phyloP scores from a whole-genome alignment of 2,113 vertebrate genomes.

The Dromiciops gliroides region DNA sequence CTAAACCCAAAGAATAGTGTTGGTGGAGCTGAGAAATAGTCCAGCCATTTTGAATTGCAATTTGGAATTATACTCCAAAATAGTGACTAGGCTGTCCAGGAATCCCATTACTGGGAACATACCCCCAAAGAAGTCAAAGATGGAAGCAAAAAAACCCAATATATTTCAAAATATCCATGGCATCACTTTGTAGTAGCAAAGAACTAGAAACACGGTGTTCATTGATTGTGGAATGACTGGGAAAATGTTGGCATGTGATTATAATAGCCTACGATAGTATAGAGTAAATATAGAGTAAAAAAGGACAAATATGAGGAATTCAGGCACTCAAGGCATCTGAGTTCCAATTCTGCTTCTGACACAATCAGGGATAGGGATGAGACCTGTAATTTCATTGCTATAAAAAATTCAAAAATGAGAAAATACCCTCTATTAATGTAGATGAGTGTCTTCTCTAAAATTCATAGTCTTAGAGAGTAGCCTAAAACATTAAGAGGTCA shows the following conservation, averaged over 20 bases:
- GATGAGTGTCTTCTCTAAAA: too few species aligned
- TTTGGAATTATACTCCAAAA: neutral
- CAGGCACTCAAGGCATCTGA: neutral
- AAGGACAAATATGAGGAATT: neutral
- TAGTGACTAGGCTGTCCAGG: neutral
- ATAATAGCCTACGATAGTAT: neutral
- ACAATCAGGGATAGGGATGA: neutral
- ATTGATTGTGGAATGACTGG: neutral
- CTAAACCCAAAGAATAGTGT: neutral
- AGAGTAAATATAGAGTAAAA: too few species aligned
- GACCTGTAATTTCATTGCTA: neutral
- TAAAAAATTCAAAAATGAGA: neutral
- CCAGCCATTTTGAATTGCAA: neutral
- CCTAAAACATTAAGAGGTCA: neutral
- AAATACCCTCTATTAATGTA: neutral
- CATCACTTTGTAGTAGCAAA: neutral
- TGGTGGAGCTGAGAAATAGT: too few species aligned
- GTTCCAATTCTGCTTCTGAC: neutral
- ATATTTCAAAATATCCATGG: neutral
- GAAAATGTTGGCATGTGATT: neutral
- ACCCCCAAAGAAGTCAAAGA: neutral
- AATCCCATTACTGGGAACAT: neutral
- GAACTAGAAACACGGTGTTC: neutral
- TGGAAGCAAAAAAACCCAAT: neutral
- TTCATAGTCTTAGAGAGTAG: neutral